Evolutionary conservation across 2,888 invertebrate species (phyloP), one percentile per base, ranked within the genome.

Genomic region (Mesoligia furuncula): DNA sequence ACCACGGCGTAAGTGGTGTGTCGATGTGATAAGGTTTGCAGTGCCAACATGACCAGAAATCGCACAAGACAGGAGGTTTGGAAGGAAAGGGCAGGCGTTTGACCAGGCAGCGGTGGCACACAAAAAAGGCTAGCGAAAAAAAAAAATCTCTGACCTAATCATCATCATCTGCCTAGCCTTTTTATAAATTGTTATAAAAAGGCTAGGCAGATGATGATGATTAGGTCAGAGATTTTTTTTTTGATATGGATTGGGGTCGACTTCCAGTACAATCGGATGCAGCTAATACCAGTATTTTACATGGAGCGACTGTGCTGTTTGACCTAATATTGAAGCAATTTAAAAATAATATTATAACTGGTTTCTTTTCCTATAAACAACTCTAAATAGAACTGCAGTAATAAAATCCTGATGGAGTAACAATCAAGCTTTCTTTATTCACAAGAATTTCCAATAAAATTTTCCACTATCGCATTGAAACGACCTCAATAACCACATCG

Each of bases 401-500:
- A 27, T 75, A 68, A 85, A 39, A 57, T 27, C n/a, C 27, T 15
- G 36, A 54, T 24, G 27, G 5, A 68, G n/a, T 73, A 79, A 67
- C 57, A 73, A 66, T 62, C 48, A n/a, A 48, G 39, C 54, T 74
- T 84, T 82, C 85, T 80, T 64, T 72, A 57, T 48, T 27, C 65
- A 73, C 27, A 74, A 71, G 66, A 73, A 75, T 76, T 71, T 31
- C 15, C 72, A 20, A 70, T 85, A 79, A 75, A 72, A 75, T 57
- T 73, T 81, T 59, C 72, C 65, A 45, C 54, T 45, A 83, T 77
- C 64, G 59, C 75, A 27, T 65, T 68, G 31, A 66, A 76, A 70
- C 70, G 36, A 64, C 77, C 67, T 75, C 59, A 59, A 75, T 64
- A 75, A 79, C 74, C 73, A 64, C 80, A 83, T 67, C 61, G 80